Percentiles rank a stretch among this genome's conserved stretches.
phyloP scores from a whole-genome alignment of 2,888 invertebrate species.

The Scaptomyza parva region DNA sequence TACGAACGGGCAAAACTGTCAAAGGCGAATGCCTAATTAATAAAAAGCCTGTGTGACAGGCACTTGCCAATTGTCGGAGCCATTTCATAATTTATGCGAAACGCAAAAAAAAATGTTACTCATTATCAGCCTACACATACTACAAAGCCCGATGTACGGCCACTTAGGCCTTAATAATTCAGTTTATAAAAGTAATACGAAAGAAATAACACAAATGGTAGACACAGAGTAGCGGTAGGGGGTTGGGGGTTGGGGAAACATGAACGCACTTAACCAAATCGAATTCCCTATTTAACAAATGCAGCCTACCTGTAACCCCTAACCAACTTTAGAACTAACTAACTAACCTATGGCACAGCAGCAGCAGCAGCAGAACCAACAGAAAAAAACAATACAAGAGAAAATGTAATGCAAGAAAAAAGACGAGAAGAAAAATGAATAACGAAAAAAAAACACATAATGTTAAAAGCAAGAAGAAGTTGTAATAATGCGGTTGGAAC shows the following conservation, averaged over 20 bases:
- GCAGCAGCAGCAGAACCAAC: neutral
- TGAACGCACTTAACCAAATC: conserved; percentile 77
- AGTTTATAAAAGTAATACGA: conserved; percentile 55
- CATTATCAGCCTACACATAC: conserved; percentile 3
- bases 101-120: conserved; percentile 9
- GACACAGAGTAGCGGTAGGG: no score
- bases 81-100: conserved; percentile 34
- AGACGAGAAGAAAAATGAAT: no score
- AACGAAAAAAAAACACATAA: conserved; percentile 19
- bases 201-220: neutral
- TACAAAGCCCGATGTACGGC: conserved; percentile 37
- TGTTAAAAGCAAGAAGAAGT: conserved; percentile 54
- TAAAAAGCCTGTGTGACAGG: conserved; percentile 56
- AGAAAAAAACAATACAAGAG: conserved; percentile 14
- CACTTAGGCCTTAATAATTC: conserved; percentile 67
- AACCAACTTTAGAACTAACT: conserved; percentile 29
- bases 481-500: conserved; percentile 72
- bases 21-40: conserved; percentile 72
- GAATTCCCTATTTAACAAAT: conserved; percentile 72
- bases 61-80: conserved; percentile 13
- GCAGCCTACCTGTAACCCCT: conserved; percentile 41
- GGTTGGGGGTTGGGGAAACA: conserved; percentile 3
- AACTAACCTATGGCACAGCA: conserved; percentile 43
- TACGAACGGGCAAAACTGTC: conserved; percentile 40
- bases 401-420: conserved; percentile 18